Conservation (phyloP, 1,140 invertebrate genomes). For the Phocides pigmalion region DNA sequence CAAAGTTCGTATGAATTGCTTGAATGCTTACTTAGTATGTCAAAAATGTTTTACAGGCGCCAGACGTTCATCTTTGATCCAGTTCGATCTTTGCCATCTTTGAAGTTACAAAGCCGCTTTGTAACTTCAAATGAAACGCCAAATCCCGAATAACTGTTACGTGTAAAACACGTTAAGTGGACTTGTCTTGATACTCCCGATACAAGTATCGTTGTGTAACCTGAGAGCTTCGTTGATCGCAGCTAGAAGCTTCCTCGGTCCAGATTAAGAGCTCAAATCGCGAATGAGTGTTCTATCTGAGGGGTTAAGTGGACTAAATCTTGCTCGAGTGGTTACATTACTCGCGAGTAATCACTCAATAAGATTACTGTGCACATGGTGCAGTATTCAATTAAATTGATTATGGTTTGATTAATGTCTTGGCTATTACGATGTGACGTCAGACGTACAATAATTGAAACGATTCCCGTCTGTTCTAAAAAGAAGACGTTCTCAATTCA, state of each 20-base stretch:
- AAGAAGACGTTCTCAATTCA: no score
- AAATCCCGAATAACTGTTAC: constrained; percentile 7
- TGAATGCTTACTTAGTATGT: no score
- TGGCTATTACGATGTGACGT: constrained; percentile 27
- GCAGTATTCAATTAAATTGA: constrained; percentile 35
- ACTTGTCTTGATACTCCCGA: background rate
- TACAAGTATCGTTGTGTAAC: constrained; percentile 20
- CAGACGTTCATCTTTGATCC: background rate
- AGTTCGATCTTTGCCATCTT: no score
- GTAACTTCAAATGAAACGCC: background rate
- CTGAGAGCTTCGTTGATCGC: constrained; percentile 18
- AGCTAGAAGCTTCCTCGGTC: constrained; percentile 25
- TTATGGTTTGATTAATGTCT: constrained; percentile 33
- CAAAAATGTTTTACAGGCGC: background rate
- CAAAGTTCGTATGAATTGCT: no score
- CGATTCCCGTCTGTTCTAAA: no score
- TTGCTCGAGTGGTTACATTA: constrained; percentile 24
- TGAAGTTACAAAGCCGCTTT: background rate
- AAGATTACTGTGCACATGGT: constrained; percentile 27
- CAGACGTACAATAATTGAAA: constrained; percentile 10
- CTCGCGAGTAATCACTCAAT: constrained; percentile 35
- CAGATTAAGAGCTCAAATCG: constrained; percentile 6
- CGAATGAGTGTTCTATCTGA: constrained; percentile 14
- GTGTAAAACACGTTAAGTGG: constrained; percentile 12
- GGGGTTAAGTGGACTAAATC: constrained; percentile 30